phyloP scores from a whole-genome alignment of 2,888 invertebrate species.

The Pyralis farinalis region DNA sequence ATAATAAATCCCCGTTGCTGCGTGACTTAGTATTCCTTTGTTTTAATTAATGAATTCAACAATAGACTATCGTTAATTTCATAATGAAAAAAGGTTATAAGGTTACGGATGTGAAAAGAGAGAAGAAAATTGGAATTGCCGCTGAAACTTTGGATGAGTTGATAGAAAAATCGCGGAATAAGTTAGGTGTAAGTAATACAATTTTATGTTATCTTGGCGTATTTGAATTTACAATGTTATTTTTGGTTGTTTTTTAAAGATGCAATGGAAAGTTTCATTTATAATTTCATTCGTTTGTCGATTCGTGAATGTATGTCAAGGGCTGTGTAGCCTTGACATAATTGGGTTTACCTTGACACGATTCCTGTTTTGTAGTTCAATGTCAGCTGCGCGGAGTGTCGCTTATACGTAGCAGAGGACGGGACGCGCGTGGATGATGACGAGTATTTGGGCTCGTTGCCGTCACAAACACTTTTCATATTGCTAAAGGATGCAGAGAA shows the following conservation, averaged over 20 bases:
- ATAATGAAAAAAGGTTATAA: constrained; percentile 85
- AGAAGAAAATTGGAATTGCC: constrained; percentile 86
- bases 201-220: constrained; percentile 8
- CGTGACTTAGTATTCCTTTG: constrained; percentile 21
- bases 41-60: constrained; percentile 23
- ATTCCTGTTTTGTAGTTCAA: constrained; percentile 62
- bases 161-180: constrained; percentile 84
- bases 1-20: no score
- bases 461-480: constrained; percentile 88
- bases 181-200: constrained; percentile 78
- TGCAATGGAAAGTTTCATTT: constrained; percentile 26
- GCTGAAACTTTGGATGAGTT: constrained; percentile 84
- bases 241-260: constrained; percentile 3
- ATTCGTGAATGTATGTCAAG: constrained; percentile 41
- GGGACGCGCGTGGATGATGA: constrained; percentile 88
- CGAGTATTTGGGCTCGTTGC: constrained; percentile 87
- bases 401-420: constrained; percentile 82
- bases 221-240: no score
- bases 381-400: constrained; percentile 68
- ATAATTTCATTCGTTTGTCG: constrained; percentile 29
- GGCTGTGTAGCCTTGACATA: constrained; percentile 51
- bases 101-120: constrained; percentile 85
- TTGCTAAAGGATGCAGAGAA: constrained; percentile 70
- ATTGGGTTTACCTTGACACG: constrained; percentile 51
- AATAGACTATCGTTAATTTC: constrained; percentile 11